Evolutionary conservation across 2,888 invertebrate genomes (phyloP), one percentile per base, ranked within the genome.

Genomic region (Syrphus vitripennis): DNA sequence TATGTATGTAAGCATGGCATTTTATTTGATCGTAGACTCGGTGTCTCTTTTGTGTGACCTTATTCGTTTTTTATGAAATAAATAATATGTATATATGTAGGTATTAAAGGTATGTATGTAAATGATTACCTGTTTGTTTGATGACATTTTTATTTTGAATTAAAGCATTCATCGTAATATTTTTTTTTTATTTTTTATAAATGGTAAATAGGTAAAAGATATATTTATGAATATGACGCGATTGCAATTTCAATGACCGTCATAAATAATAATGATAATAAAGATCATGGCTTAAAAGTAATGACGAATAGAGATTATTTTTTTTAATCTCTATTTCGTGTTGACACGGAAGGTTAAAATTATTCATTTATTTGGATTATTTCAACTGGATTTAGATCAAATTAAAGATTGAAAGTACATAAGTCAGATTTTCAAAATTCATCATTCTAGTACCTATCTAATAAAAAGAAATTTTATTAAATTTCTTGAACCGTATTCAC

Each of bases 41-140:
- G 63, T 82, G 81, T 82, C 86, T 77, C 82, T 72, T 69, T 82
- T 82, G 77, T 70, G 72, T 82, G 86, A 82, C 81, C 86, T 82
- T 86, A 86, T 86, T 82, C 86, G 72, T 77, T 74, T 79, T 67
- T 48, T 48, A 75, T 63, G 21, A 69, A 84, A 67, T 42, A 70
- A n/a, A n/a, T n/a, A n/a, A n/a, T n/a, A n/a, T n/a, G n/a, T n/a
- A n/a, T n/a, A n/a, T n/a, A n/a, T n/a, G n/a, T n/a, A n/a, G n/a
- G n/a, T n/a, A n/a, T n/a, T n/a, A n/a, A n/a, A n/a, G n/a, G n/a
- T n/a, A n/a, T n/a, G n/a, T n/a, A n/a, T n/a, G 80, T 59, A 63
- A 84, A 84, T 79, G 48, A 72, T 61, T 48, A 42, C 45, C 26
- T 40, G 55, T 16, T 63, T 6, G 40, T 29, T 67, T 67, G 67